Percentiles rank a stretch among this genome's conserved stretches.
These are phyloP conservation scores for Pachymerium ferrugineum DNA, from an alignment of 2,888 invertebrate genomes.

Conservation along the genomic window DNA sequence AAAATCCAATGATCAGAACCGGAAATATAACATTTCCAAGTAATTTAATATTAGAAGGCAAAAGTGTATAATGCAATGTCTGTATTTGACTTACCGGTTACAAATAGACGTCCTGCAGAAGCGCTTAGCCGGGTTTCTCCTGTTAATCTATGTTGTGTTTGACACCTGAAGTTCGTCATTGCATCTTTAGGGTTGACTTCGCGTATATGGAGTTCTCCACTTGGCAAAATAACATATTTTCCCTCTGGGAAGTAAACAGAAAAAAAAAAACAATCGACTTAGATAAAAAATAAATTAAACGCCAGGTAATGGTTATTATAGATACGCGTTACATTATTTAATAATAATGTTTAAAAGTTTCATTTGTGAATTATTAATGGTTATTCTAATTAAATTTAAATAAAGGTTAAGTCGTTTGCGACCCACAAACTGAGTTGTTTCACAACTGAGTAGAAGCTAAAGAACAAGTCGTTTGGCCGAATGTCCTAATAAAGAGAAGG, in stretches of 20 bases:
- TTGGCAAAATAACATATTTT: constrained; percentile 87
- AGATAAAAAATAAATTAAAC: too few species aligned
- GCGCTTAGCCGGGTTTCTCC: constrained; percentile 88
- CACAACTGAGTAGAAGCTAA: not conserved
- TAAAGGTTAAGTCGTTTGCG: not conserved
- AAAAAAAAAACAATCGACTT: too few species aligned
- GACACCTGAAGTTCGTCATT: constrained; percentile 87
- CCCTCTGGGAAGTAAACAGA: too few species aligned
- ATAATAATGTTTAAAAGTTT: too few species aligned
- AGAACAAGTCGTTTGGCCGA: constrained; percentile 1
- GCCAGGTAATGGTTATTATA: too few species aligned
- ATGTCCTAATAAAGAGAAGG: not conserved
- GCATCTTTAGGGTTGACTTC: constrained; percentile 93
- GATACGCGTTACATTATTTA: too few species aligned
- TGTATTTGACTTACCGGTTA: constrained; percentile 67
- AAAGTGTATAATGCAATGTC: not conserved
- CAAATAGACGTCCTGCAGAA: constrained; percentile 86
- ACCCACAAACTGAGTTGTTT: not conserved
- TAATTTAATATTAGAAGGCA: too few species aligned
- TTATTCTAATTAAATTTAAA: constrained; percentile 4
- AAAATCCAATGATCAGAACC: too few species aligned
- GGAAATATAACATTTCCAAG: too few species aligned
- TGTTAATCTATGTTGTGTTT: constrained; percentile 85
- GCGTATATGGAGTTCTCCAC: constrained; percentile 90
- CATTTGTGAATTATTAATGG: not conserved